phyloP scores from a whole-genome alignment of 2,888 invertebrate genomes.

The Lithophane semibrunnea region DNA sequence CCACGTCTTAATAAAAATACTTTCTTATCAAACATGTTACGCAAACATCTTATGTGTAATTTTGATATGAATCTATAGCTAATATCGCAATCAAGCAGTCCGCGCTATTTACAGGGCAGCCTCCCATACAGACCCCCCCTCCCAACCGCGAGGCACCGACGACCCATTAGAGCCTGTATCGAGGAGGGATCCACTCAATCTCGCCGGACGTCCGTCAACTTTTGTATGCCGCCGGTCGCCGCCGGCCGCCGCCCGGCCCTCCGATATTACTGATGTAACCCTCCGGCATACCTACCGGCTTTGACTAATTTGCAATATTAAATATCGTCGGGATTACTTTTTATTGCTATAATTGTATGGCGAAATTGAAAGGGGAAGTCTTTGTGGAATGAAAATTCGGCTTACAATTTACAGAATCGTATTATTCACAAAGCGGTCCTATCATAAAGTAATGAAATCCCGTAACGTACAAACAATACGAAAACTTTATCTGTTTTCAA shows the following conservation, averaged over 20 bases:
- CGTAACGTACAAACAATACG: slow-evolving; percentile 44
- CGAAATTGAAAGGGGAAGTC: slow-evolving; percentile 38
- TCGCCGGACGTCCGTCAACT: slow-evolving; percentile 86
- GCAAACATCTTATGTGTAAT: slow-evolving; percentile 17
- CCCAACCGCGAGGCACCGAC: slow-evolving; percentile 68
- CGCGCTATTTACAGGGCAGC: slow-evolving; percentile 78
- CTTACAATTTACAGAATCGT: slow-evolving; percentile 9
- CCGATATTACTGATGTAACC: slow-evolving; percentile 76
- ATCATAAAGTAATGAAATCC: slow-evolving; percentile 37
- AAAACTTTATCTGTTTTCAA: slow-evolving; percentile 54
- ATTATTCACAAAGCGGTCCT: slow-evolving; percentile 30
- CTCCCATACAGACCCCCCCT: slow-evolving; percentile 33
- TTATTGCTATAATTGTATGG: slow-evolving; percentile 53
- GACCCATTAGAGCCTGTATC: slow-evolving; percentile 85
- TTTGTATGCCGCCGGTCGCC: slow-evolving; percentile 77
- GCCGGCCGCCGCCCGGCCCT: slow-evolving; percentile 69
- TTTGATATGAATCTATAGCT: slow-evolving; percentile 68
- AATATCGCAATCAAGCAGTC: slow-evolving; percentile 77
- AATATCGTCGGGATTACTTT: slow-evolving; percentile 63
- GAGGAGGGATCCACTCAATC: slow-evolving; percentile 83
- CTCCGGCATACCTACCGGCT: slow-evolving; percentile 66
- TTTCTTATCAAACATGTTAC: slow-evolving; percentile 2
- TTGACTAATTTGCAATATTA: slow-evolving; percentile 75
- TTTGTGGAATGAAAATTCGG: slow-evolving; percentile 34
- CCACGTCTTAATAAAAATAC: background rate